phyloP scores from a whole-genome alignment of 1,140 invertebrate species.

The Maniola jurtina region DNA sequence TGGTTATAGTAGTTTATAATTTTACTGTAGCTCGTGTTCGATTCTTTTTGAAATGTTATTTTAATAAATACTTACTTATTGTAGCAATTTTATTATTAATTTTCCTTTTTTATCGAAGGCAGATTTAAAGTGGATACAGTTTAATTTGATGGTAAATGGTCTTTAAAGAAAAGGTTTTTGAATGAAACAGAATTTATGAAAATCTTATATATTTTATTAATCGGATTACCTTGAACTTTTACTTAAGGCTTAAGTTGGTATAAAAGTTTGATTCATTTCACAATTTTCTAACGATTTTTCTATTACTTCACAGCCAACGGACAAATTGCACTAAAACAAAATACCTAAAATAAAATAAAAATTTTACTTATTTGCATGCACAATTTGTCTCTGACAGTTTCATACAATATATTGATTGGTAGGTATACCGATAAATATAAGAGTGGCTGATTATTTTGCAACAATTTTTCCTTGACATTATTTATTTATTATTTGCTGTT shows the following conservation, averaged over 20 bases:
- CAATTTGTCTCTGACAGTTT: neutral
- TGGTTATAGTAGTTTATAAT: conserved; percentile 7
- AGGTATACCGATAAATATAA: too few species aligned
- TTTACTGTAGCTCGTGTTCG: conserved; percentile 26
- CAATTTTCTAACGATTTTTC: conserved; percentile 39
- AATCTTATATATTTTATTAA: conserved; percentile 40
- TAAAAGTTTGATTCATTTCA: conserved; percentile 30
- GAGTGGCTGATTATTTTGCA: too few species aligned
- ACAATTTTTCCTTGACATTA: too few species aligned
- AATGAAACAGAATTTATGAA: conserved; percentile 8
- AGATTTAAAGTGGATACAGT: neutral
- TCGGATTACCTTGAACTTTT: conserved; percentile 36
- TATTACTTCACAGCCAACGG: conserved; percentile 58
- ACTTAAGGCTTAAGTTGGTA: conserved; percentile 43
- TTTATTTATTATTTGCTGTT: too few species aligned
- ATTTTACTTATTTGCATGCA: neutral
- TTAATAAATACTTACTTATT: conserved; percentile 53
- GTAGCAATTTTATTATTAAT: conserved; percentile 29
- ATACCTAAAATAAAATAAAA: neutral
- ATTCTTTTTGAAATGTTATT: conserved; percentile 39
- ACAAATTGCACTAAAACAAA: conserved; percentile 15
- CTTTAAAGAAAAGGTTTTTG: neutral
- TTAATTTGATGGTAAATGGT: neutral
- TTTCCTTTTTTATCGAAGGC: neutral
- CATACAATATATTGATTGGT: neutral